Percentiles rank a stretch among this genome's conserved stretches.
These are phyloP conservation scores for Silurus asotus DNA, from an alignment of 2,113 vertebrate genomes.

Conservation along the genomic window DNA sequence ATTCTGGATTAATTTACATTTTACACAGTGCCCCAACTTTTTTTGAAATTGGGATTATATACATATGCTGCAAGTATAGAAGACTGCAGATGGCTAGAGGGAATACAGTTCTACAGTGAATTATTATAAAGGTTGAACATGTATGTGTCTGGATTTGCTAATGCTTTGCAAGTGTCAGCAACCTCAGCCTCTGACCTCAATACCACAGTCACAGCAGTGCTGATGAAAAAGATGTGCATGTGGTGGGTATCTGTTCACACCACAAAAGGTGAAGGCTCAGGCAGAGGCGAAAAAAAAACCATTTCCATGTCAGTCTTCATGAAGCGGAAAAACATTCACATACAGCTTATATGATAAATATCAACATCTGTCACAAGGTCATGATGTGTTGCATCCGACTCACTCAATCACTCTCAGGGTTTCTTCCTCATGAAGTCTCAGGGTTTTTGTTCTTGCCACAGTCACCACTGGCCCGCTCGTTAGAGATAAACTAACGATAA, in stretches of 20 bases:
- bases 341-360: neutral
- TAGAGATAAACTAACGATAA: too few species aligned
- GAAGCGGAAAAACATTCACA: neutral
- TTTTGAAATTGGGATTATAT: too few species aligned
- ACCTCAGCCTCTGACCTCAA: conserved; percentile 6
- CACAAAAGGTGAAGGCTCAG: neutral
- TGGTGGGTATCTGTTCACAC: neutral
- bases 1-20: too few species aligned
- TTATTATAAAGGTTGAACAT: neutral
- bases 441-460: too few species aligned
- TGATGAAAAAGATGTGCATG: neutral
- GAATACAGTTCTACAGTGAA: too few species aligned
- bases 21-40: too few species aligned
- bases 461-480: too few species aligned
- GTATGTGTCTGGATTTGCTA: neutral
- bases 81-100: neutral
- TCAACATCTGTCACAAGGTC: too few species aligned
- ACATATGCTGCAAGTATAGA: neutral
- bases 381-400: neutral
- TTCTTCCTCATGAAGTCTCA: too few species aligned
- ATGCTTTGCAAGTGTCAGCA: neutral
- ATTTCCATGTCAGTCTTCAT: neutral
- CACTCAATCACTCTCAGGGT: neutral
- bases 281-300: neutral
- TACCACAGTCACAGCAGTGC: neutral